Evolutionary conservation across 2,888 invertebrate species (phyloP).

Genomic region (Dastarcus helophoroides): DNA sequence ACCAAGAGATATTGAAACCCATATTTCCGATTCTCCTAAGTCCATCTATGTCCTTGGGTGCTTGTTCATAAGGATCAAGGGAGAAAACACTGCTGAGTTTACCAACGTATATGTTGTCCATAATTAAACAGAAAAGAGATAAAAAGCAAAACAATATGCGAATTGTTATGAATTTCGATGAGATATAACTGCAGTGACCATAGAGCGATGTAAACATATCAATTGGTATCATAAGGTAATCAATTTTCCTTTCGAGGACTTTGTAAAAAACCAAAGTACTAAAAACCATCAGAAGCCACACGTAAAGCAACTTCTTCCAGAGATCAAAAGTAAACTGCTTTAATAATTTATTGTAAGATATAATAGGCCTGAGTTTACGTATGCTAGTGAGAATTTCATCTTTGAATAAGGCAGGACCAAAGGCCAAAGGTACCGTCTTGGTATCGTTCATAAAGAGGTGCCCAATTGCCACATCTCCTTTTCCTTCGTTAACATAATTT

Average conservation of each 20-base stretch:
- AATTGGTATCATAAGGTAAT: background rate
- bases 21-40: background rate
- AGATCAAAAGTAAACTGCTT: background rate
- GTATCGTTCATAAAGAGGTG: background rate
- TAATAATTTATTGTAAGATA: constrained; percentile 1
- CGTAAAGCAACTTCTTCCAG: background rate
- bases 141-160: background rate
- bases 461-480: background rate
- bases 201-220: background rate
- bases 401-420: background rate
- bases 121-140: background rate
- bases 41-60: background rate
- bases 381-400: background rate
- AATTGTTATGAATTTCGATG: background rate
- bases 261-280: background rate
- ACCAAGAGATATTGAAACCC: background rate
- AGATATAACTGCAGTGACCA: background rate
- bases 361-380: background rate
- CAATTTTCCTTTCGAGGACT: background rate
- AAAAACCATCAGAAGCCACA: background rate
- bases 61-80: background rate
- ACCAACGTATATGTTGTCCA: background rate
- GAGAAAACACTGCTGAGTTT: background rate
- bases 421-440: background rate
- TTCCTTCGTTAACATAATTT: background rate